Conservation (phyloP, 35 echinoderm and acorn worm genomes). For the Eucidaris tribuloides region DNA sequence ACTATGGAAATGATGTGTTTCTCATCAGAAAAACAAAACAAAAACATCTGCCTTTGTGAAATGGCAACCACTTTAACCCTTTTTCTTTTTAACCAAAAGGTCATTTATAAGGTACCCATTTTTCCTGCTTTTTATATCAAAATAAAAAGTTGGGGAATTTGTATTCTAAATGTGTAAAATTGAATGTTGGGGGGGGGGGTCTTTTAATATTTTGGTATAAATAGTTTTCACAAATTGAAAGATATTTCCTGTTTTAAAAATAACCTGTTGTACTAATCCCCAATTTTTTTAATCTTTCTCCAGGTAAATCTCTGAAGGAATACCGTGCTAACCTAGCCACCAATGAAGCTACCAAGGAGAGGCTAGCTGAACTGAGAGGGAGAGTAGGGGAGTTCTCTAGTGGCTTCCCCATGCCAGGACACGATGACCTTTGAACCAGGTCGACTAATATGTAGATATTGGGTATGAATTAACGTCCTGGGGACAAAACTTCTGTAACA, state of each 20-base stretch:
- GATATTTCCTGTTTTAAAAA: neutral
- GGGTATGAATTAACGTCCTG: too few species aligned
- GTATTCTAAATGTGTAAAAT: neutral
- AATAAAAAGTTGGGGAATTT: neutral
- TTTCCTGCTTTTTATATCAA: neutral
- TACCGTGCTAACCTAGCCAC: conserved; percentile 23
- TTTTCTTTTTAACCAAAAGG: too few species aligned
- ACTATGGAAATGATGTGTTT: too few species aligned
- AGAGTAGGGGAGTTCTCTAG: conserved; percentile 77
- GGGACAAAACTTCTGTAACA: too few species aligned
- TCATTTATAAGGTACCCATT: too few species aligned
- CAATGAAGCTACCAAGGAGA: conserved; percentile 35
- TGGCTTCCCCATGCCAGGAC: conserved; percentile 92
- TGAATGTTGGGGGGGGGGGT: neutral
- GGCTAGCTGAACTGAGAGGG: conserved; percentile 56
- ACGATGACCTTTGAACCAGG: too few species aligned
- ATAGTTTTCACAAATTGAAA: neutral
- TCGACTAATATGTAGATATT: too few species aligned
- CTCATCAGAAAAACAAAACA: too few species aligned
- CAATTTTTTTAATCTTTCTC: neutral
- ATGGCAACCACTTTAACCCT: too few species aligned
- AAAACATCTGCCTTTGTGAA: too few species aligned
- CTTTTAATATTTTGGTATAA: neutral
- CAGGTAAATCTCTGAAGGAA: conserved; percentile 72
- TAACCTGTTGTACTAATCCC: neutral